Conservation (phyloP, 2,888 invertebrate species). For the Orthosia gracilis region DNA sequence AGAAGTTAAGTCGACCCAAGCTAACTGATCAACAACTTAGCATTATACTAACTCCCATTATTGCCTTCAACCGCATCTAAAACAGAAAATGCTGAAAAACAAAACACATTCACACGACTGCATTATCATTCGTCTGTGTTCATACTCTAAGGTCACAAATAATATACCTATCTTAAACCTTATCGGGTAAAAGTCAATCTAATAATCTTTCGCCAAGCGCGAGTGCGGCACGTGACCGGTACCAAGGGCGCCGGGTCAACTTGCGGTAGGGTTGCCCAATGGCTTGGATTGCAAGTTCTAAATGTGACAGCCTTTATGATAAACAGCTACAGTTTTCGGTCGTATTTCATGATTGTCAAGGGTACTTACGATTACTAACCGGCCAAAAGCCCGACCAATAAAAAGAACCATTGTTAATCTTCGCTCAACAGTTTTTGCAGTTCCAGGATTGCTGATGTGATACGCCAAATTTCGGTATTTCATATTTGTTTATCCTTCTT, state of each 20-base stretch:
- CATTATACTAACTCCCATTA: not conserved
- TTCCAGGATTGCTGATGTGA: no score
- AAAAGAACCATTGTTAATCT: not conserved
- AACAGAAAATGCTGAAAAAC: not conserved
- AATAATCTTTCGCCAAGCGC: slow-evolving; percentile 58
- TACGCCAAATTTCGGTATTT: no score
- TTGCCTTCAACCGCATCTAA: not conserved
- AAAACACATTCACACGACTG: slow-evolving; percentile 1
- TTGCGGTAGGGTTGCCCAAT: slow-evolving; percentile 64
- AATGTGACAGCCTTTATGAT: slow-evolving; percentile 16
- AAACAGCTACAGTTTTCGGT: not conserved
- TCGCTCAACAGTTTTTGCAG: not conserved
- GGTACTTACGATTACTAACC: no score
- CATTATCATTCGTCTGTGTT: slow-evolving; percentile 40
- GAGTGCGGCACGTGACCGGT: slow-evolving; percentile 67
- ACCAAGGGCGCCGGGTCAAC: slow-evolving; percentile 73
- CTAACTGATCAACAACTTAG: not conserved
- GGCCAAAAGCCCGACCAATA: no score
- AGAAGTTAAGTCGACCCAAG: no score
- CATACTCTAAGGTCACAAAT: slow-evolving; percentile 42
- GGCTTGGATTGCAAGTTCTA: slow-evolving; percentile 29
- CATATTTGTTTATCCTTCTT: no score
- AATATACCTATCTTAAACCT: slow-evolving; percentile 44
- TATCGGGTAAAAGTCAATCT: slow-evolving; percentile 67
- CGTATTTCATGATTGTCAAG: slow-evolving; percentile 16